These are phyloP conservation scores for Ariopsis seemanni DNA, from an alignment of 2,113 vertebrate genomes.

Conservation along the genomic window DNA sequence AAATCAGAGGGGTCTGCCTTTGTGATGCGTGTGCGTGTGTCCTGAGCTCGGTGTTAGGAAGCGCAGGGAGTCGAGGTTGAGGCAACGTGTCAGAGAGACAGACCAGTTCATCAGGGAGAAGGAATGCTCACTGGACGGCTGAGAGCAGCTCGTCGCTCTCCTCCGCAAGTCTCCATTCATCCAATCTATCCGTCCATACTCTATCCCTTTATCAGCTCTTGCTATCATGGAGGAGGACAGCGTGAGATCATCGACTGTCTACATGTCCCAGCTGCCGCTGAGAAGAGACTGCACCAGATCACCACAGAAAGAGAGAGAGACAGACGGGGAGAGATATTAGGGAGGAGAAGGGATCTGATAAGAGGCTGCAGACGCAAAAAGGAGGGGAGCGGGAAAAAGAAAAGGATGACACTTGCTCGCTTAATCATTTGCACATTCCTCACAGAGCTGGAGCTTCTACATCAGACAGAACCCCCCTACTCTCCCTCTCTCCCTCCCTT, in stretches of 20 bases:
- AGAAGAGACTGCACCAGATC: constrained; percentile 46
- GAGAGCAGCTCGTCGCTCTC: constrained; percentile 23
- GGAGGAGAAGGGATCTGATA: constrained; percentile 43
- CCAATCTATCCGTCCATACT: constrained; percentile 26
- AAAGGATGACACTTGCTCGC: background rate
- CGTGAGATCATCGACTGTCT: constrained; percentile 47
- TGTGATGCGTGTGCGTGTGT: constrained; percentile 32
- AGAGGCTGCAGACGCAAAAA: constrained; percentile 6
- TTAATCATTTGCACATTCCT: constrained; percentile 53
- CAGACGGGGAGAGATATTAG: constrained; percentile 22
- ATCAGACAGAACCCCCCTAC: constrained; percentile 14
- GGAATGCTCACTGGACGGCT: constrained; percentile 29
- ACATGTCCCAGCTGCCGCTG: constrained; percentile 58
- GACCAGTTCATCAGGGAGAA: constrained; percentile 43
- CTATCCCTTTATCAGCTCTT: constrained; percentile 29
- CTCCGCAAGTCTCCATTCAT: constrained; percentile 37
- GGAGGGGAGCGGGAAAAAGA: background rate
- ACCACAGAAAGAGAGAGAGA: constrained; percentile 45
- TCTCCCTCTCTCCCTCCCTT: background rate
- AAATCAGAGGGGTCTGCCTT: background rate
- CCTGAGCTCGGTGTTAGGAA: constrained; percentile 28
- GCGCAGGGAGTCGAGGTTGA: constrained; percentile 18
- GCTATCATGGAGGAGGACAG: constrained; percentile 28
- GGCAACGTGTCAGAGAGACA: constrained; percentile 30
- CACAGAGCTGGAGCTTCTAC: constrained; percentile 25